Percentiles rank a stretch among this genome's conserved stretches.
Conservation (phyloP, 2,797 vertebrate species). For the Kryptopterus vitreolus region DNA sequence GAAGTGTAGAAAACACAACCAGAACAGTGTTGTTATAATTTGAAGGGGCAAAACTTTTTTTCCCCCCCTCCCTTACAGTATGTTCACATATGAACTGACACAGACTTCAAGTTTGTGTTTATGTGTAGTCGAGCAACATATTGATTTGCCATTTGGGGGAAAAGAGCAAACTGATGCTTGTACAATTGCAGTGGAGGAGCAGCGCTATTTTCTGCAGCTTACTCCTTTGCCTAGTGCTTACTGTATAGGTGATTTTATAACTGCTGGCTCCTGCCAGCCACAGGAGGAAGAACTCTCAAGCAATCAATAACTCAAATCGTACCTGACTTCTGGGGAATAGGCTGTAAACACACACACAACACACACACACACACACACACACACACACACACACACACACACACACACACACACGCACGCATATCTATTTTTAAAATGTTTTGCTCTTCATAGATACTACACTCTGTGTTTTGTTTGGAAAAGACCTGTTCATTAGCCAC, state of each 20-base stretch:
- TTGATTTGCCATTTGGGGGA: conserved; percentile 71
- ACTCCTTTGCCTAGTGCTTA: conserved; percentile 63
- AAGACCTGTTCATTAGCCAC: conserved; percentile 46
- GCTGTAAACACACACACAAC: conserved; percentile 5
- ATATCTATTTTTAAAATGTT: conserved; percentile 36
- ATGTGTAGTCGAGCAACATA: conserved; percentile 65
- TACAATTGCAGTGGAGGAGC: conserved; percentile 59
- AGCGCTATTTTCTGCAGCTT: conserved; percentile 58
- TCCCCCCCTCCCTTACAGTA: neutral
- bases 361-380: conserved; percentile 11
- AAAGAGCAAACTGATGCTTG: conserved; percentile 64
- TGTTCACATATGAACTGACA: conserved; percentile 25
- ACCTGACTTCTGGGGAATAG: conserved; percentile 29
- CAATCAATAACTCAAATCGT: conserved; percentile 46
- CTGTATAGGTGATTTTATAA: conserved; percentile 48
- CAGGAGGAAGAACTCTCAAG: conserved; percentile 35
- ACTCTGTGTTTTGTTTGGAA: conserved; percentile 29
- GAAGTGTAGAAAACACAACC: neutral
- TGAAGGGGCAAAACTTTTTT: neutral
- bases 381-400: neutral
- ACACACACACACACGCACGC: neutral
- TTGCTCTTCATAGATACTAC: conserved; percentile 33
- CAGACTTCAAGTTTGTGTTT: conserved; percentile 60
- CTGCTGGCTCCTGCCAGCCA: conserved; percentile 28
- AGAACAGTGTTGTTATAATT: neutral